A percentile compares a stretch with the other conserved stretches of the same genome.
These are phyloP conservation scores for Tineola bisselliella DNA, from an alignment of 2,888 invertebrate genomes.

Conservation along the genomic window DNA sequence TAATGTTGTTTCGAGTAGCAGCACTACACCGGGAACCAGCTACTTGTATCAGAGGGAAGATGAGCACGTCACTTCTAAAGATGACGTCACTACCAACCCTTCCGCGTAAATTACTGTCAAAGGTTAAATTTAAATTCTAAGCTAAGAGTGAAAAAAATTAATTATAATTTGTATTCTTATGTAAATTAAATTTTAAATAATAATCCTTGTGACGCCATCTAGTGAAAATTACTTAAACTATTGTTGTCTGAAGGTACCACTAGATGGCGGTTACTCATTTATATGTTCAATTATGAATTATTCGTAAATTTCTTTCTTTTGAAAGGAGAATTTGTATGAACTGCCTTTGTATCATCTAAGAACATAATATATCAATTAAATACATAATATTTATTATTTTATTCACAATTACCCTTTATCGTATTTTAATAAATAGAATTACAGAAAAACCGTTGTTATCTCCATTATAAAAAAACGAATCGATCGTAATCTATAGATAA, in stretches of 20 bases:
- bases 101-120: neutral
- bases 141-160: no score
- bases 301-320: no score
- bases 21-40: slow-evolving; percentile 58
- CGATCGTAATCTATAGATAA: neutral
- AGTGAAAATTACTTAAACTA: neutral
- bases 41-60: slow-evolving; percentile 66
- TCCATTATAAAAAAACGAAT: neutral
- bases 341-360: no score
- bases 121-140: no score
- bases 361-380: no score
- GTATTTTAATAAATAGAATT: no score
- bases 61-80: slow-evolving; percentile 45
- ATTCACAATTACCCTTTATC: no score
- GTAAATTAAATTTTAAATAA: neutral
- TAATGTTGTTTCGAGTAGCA: slow-evolving; percentile 24
- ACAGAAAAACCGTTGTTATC: neutral
- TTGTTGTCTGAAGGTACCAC: neutral
- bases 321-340: no score
- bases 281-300: no score
- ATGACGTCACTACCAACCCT: slow-evolving; percentile 41
- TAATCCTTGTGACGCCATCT: neutral
- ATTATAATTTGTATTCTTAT: no score
- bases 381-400: no score
- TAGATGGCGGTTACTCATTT: neutral